Conservation (phyloP, 2,113 vertebrate species). For the Sturnira hondurensis region DNA sequence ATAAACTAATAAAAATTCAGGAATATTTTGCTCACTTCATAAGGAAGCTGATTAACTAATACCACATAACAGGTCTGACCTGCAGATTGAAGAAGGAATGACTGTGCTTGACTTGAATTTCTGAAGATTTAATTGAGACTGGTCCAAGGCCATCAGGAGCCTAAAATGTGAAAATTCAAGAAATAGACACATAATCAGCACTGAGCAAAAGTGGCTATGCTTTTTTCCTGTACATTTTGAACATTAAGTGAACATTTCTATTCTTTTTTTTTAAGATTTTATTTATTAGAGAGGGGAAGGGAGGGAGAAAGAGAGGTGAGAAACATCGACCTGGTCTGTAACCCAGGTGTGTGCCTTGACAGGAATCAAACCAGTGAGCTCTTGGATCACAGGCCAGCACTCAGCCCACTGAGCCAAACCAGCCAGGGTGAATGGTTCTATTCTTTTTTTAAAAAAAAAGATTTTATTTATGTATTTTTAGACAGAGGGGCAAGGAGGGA, state of each 20-base stretch:
- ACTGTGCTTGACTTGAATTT: constrained; percentile 77
- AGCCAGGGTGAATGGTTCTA: neutral
- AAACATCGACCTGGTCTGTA: no score
- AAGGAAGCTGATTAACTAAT: neutral
- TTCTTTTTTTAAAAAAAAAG: no score
- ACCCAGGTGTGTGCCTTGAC: no score
- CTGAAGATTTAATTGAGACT: constrained; percentile 78
- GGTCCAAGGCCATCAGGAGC: constrained; percentile 77
- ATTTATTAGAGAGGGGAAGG: no score
- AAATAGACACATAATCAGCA: neutral
- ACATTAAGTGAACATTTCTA: neutral
- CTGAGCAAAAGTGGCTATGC: neutral
- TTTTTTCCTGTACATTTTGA: neutral
- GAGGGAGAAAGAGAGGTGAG: no score
- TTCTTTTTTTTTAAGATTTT: neutral
- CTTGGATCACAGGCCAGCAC: no score
- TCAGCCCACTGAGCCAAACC: no score
- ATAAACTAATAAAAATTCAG: neutral
- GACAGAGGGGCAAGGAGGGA: no score
- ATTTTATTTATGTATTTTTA: no score
- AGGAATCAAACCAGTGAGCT: no score
- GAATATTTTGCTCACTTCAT: neutral
- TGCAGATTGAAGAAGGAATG: constrained; percentile 86
- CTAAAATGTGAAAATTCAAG: constrained; percentile 77
- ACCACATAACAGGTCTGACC: constrained; percentile 75